These are phyloP conservation scores for Cantharis rufa DNA, from an alignment of 2,888 invertebrate species.

Conservation along the genomic window DNA sequence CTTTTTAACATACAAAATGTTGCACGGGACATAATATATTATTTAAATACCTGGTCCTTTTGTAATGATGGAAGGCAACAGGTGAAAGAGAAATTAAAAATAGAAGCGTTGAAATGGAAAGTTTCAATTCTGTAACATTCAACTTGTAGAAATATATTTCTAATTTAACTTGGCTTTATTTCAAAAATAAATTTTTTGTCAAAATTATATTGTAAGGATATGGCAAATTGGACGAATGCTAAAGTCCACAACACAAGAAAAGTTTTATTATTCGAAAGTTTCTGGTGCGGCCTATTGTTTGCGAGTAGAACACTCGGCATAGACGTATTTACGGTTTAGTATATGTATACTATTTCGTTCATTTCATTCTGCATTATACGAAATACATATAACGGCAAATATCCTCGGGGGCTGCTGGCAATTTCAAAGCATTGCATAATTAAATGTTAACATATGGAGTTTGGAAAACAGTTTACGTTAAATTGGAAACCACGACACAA, in stretches of 20 bases:
- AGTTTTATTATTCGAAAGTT: neutral
- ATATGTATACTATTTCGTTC: no score
- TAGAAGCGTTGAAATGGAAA: slow-evolving; percentile 7
- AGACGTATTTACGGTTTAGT: neutral
- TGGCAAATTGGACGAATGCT: no score
- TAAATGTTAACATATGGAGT: neutral
- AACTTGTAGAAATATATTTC: neutral
- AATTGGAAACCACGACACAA: neutral
- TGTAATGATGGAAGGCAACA: slow-evolving; percentile 7
- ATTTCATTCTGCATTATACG: neutral
- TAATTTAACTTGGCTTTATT: neutral
- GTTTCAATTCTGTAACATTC: neutral
- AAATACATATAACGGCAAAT: neutral
- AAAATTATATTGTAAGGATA: neutral
- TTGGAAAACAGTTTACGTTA: neutral
- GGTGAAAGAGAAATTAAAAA: slow-evolving; percentile 9
- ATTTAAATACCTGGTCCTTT: neutral
- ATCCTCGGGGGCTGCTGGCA: neutral
- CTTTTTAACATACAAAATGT: neutral
- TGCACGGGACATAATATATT: neutral
- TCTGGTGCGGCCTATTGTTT: neutral
- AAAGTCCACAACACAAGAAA: neutral
- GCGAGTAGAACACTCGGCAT: neutral
- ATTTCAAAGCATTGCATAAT: neutral
- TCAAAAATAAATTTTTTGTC: neutral